phyloP scores from a whole-genome alignment of 2,888 invertebrate species.

The Tetheella fluctuosa region DNA sequence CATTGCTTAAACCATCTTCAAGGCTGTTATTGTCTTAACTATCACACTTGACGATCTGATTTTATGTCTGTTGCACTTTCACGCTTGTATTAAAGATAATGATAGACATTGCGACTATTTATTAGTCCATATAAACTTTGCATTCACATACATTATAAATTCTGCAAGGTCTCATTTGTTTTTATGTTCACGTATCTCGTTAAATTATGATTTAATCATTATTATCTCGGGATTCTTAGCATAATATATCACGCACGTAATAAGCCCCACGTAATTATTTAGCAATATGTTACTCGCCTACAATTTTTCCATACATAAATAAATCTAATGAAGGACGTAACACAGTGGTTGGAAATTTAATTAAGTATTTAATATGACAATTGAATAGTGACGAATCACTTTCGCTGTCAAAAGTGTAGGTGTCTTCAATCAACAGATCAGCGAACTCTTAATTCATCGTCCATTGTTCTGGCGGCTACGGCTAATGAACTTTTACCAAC shows the following conservation, averaged over 20 bases:
- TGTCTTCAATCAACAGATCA: slow-evolving; percentile 63
- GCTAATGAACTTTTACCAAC: slow-evolving; percentile 72
- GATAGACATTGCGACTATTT: slow-evolving; percentile 22
- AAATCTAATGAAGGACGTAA: slow-evolving; percentile 43
- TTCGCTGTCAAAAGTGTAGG: slow-evolving; percentile 61
- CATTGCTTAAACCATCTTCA: slow-evolving; percentile 54
- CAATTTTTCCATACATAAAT: neutral
- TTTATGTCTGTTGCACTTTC: slow-evolving; percentile 42
- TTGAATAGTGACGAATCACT: slow-evolving; percentile 54
- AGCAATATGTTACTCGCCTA: neutral
- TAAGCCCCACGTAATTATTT: neutral
- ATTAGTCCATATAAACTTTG: slow-evolving; percentile 14
- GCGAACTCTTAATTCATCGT: slow-evolving; percentile 47
- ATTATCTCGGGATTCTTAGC: neutral
- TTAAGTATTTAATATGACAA: slow-evolving; percentile 56
- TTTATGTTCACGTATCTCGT: slow-evolving; percentile 9
- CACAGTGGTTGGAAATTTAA: slow-evolving; percentile 58
- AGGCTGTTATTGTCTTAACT: slow-evolving; percentile 66
- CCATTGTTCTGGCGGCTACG: slow-evolving; percentile 62
- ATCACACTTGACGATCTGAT: slow-evolving; percentile 58
- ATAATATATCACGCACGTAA: slow-evolving; percentile 3
- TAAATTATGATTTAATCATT: neutral
- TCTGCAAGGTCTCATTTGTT: slow-evolving; percentile 10
- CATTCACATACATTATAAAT: slow-evolving; percentile 11
- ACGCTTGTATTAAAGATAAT: slow-evolving; percentile 30